Base-by-base conservation (phyloP, 2,113 vertebrate species). In the Bubo scandiacus region DNA sequence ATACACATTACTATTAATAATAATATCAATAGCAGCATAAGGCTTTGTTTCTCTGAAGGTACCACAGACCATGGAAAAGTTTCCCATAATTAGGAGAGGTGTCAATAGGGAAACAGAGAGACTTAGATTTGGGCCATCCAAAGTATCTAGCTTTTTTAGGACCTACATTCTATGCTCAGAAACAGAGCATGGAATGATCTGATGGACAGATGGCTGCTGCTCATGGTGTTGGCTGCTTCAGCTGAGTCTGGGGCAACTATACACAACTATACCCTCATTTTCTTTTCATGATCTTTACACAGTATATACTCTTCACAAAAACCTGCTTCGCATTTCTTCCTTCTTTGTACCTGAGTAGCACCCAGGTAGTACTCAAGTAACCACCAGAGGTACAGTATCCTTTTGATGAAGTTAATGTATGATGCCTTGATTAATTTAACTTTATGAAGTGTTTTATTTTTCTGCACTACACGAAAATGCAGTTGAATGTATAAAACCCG, bases 111-210 rank as follows among this genome's bases (percentile, higher is more conserved):
- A 77, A 88, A 36, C 9, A 75, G 21, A 52, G n/a, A 54, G 7
- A 19, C 25, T 42, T 54, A 71, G 32, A 59, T 74, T 81, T 59
- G 30, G 34, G 8, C 16, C 9, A 2, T 51, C 22, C n/a, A 66
- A 57, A 75, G n/a, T 13, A 68, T 15, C 43, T 29, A 63, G n/a
- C 71, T 47, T 84, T 90, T 83, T 73, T 34, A 84, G 61, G 23
- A 71, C 11, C 14, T 8, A 42, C 58, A 7, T 66, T 78, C 67
- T 26, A 2, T 15, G 42, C 29, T 70, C 13, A 68, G 38, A 16
- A 54, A 78, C 0, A 1, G 40, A 72, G 9, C 16, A 58, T 1
- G 2, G 0, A 74, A 49, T 10, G 42, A 36, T 72, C 11, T 3
- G 2, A 19, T 18, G 27, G 55, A 66, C 23, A 59, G 42, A 43